Conservation (phyloP, 2,797 vertebrate species). For the Lagorchestes hirsutus region DNA sequence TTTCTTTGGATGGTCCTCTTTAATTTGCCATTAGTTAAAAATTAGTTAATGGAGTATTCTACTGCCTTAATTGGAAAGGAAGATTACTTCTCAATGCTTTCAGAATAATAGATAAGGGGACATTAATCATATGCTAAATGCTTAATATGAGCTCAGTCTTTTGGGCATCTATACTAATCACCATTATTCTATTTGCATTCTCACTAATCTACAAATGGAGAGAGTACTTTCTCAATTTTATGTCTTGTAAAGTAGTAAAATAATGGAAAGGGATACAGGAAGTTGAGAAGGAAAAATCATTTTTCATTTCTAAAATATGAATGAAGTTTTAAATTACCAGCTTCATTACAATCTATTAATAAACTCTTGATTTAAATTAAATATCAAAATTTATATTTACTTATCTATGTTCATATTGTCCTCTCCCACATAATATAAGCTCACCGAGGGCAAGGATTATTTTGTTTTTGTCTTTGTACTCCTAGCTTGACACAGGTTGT, state of each 20-base stretch:
- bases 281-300: slow-evolving; percentile 4
- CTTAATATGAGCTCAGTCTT: not conserved
- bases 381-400: not conserved
- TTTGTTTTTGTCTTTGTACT: not conserved
- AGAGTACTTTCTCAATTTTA: slow-evolving; percentile 9
- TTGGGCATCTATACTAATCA: slow-evolving; percentile 10
- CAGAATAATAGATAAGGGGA: not conserved
- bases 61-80: not conserved
- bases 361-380: slow-evolving; percentile 49
- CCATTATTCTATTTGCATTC: slow-evolving; percentile 20
- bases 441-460: not conserved
- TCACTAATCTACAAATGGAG: slow-evolving; percentile 41
- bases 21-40: slow-evolving; percentile 16
- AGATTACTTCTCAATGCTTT: not conserved
- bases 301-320: slow-evolving; percentile 45
- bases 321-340: slow-evolving; percentile 33
- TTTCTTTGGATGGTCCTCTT: slow-evolving; percentile 26
- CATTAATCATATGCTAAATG: not conserved
- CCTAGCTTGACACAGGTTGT: not conserved
- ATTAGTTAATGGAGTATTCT: not conserved
- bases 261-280: slow-evolving; percentile 3
- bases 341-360: slow-evolving; percentile 14
- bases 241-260: not conserved
- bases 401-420: not conserved
- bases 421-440: not conserved